These are phyloP conservation scores for Chelonus insularis DNA, from an alignment of 1,140 invertebrate genomes.

Conservation along the genomic window DNA sequence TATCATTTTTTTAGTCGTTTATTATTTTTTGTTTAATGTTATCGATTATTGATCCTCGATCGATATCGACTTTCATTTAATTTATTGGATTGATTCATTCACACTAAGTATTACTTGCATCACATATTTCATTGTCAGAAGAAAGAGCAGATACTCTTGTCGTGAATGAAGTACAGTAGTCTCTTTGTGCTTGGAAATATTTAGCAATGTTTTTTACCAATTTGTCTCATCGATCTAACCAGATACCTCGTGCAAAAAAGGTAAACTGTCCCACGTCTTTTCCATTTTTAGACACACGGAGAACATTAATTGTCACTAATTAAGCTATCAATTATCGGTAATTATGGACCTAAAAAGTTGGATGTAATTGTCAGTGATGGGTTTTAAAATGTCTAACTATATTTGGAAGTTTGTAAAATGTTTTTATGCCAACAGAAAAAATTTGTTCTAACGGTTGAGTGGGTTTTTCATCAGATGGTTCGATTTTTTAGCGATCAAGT, in stretches of 20 bases:
- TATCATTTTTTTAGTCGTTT: no score
- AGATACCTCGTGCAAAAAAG: no score
- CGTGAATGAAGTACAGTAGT: not conserved
- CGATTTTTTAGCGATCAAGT: no score
- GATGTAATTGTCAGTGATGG: no score
- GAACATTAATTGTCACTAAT: not conserved
- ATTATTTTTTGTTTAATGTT: not conserved
- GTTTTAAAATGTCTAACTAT: no score
- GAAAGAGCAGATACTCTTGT: not conserved
- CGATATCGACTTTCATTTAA: constrained; percentile 3
- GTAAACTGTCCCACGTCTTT: not conserved
- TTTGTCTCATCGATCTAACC: no score
- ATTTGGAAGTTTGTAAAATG: no score
- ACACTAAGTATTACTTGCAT: not conserved
- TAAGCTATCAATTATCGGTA: not conserved
- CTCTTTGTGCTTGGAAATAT: no score
- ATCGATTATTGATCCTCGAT: constrained; percentile 8
- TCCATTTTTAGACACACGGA: not conserved
- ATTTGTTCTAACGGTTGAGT: no score
- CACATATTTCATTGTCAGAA: not conserved
- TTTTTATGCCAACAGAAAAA: no score
- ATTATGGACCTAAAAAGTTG: not conserved
- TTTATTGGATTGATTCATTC: not conserved
- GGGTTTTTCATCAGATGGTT: no score
- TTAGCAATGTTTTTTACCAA: no score